Conservation (phyloP, 2,888 invertebrate genomes). For the Suillia variegata region DNA sequence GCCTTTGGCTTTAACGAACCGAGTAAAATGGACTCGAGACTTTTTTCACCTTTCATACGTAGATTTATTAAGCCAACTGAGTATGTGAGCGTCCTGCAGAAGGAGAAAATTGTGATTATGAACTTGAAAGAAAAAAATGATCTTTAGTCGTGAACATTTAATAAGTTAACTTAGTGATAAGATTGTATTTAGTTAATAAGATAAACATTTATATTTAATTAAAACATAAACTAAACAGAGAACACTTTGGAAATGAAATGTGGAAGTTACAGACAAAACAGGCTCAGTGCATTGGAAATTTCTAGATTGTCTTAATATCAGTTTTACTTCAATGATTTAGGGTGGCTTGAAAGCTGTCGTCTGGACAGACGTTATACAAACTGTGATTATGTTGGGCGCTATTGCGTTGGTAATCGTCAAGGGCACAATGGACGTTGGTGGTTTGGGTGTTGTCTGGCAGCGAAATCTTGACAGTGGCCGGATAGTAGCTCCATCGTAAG, state of each 20-base stretch:
- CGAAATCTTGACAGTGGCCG: conserved; percentile 73
- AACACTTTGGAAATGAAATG: too few species aligned
- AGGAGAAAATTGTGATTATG: conserved; percentile 37
- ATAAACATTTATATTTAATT: too few species aligned
- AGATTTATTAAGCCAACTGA: conserved; percentile 55
- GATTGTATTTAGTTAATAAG: too few species aligned
- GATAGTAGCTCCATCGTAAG: conserved; percentile 73
- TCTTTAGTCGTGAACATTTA: conserved; percentile 16
- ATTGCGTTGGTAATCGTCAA: conserved; percentile 75
- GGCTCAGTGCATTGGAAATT: too few species aligned
- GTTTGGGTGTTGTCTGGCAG: conserved; percentile 68
- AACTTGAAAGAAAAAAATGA: conserved; percentile 33
- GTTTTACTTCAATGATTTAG: too few species aligned
- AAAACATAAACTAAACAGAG: too few species aligned
- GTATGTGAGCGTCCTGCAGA: conserved; percentile 45
- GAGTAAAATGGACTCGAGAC: conserved; percentile 65
- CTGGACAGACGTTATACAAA: conserved; percentile 85
- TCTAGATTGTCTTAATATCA: too few species aligned
- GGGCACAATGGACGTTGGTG: conserved; percentile 76
- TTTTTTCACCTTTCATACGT: conserved; percentile 71
- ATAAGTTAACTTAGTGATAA: too few species aligned
- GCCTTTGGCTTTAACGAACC: conserved; percentile 63
- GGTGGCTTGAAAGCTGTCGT: conserved; percentile 82
- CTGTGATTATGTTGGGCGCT: conserved; percentile 75
- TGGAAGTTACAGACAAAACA: too few species aligned